Percentiles rank a stretch among this genome's conserved stretches.
These are phyloP conservation scores for Tychaedon coryphoeus DNA, from an alignment of 2,113 vertebrate genomes.

Conservation along the genomic window DNA sequence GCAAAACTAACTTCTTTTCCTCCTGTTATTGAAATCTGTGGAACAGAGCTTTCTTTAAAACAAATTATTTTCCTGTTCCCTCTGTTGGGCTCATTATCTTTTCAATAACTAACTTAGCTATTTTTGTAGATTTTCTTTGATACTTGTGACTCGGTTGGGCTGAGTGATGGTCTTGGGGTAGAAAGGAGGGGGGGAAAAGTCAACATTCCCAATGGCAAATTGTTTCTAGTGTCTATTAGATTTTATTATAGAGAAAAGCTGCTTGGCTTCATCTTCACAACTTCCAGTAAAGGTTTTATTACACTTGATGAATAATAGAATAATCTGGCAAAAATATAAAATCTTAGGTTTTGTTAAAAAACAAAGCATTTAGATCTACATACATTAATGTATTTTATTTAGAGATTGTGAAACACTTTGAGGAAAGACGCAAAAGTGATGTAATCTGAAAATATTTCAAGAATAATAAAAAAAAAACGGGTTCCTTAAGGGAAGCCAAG, in stretches of 20 bases:
- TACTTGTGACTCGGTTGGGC: not conserved
- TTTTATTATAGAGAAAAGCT: not conserved
- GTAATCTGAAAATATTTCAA: not conserved
- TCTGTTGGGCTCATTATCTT: not conserved
- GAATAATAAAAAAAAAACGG: rapidly evolving
- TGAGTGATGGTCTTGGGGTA: not conserved
- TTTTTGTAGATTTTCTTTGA: not conserved
- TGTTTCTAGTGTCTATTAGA: not conserved
- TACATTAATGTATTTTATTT: not conserved
- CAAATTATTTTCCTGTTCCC: rapidly evolving
- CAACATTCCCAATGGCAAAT: not conserved
- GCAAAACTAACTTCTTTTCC: not conserved
- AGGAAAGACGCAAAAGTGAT: not conserved
- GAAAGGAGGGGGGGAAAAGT: rapidly evolving
- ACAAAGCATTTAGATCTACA: not conserved
- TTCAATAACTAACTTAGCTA: not conserved
- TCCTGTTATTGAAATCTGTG: not conserved
- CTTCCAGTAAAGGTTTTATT: not conserved
- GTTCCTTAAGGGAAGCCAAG: not conserved
- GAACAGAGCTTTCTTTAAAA: not conserved
- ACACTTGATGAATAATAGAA: not conserved
- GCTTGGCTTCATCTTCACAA: not conserved
- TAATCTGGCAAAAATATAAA: not conserved
- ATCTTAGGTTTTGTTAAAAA: not conserved
- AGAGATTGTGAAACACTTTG: not conserved